Evolutionary conservation across 2,113 vertebrate species (phyloP).

Genomic region (Myocastor coypus): DNA sequence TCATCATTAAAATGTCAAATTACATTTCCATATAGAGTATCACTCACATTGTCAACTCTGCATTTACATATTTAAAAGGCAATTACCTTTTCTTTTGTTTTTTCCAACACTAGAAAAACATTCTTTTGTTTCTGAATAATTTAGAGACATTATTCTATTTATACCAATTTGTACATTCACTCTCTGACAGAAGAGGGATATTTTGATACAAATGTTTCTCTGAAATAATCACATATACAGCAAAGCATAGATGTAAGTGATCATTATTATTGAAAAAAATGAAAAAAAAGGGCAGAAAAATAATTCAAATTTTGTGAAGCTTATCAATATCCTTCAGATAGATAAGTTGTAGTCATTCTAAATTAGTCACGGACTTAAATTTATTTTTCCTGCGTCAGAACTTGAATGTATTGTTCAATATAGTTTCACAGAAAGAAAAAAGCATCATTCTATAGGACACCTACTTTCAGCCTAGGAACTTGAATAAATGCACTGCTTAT

Average conservation of each 20-base stretch:
- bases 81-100: not conserved
- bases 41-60: not conserved
- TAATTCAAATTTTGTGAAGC: not conserved
- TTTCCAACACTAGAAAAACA: not conserved
- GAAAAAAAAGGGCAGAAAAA: not conserved
- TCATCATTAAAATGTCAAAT: slow-evolving; percentile 44
- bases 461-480: not conserved
- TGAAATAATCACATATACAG: not conserved
- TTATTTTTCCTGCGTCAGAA: not conserved
- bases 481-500: not conserved
- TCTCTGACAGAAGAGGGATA: not conserved
- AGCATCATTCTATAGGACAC: not conserved
- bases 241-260: not conserved
- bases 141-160: not conserved
- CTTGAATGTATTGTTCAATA: slow-evolving; percentile 10
- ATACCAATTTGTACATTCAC: not conserved
- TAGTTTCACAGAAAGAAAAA: slow-evolving; percentile 30
- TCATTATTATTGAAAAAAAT: not conserved
- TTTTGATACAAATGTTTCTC: not conserved
- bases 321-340: not conserved
- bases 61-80: not conserved
- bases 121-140: not conserved
- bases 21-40: not conserved
- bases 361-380: slow-evolving; percentile 27
- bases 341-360: not conserved